Percentiles rank a stretch among this genome's conserved stretches.
Evolutionary conservation across 2,888 invertebrate genomes (phyloP).

Genomic region (Ecdyonurus torrentis): DNA sequence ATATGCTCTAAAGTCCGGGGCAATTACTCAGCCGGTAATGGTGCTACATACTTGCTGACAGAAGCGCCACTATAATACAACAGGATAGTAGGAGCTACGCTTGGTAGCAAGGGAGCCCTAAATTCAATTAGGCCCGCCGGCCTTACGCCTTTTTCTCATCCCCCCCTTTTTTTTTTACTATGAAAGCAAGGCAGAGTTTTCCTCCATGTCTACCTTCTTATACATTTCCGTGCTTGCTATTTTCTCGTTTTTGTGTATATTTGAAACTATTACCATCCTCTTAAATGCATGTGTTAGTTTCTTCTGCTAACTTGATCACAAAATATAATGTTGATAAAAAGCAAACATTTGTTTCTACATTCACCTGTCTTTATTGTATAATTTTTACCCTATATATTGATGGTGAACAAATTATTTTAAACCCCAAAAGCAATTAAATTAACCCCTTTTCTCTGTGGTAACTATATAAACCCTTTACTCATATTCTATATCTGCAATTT

Average conservation of each 20-base stretch:
- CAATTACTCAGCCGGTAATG: not conserved
- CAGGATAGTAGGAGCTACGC: too few relatives aligned
- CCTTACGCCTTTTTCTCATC: not conserved
- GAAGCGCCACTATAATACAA: too few relatives aligned
- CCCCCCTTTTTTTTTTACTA: not conserved
- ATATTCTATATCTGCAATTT: too few relatives aligned
- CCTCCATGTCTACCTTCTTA: too few relatives aligned
- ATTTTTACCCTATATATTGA: not conserved
- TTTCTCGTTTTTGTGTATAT: too few relatives aligned
- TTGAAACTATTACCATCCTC: too few relatives aligned
- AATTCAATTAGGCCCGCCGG: slow-evolving; percentile 3
- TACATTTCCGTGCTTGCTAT: too few relatives aligned
- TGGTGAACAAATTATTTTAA: not conserved
- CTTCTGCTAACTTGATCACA: not conserved
- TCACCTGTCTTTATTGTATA: too few relatives aligned
- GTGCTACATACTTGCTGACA: not conserved
- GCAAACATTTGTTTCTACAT: not conserved
- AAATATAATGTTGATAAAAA: too few relatives aligned
- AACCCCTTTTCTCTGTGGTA: not conserved
- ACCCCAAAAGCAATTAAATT: not conserved
- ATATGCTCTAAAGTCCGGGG: not conserved
- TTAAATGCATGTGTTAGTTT: too few relatives aligned
- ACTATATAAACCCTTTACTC: too few relatives aligned
- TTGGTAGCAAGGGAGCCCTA: not conserved
- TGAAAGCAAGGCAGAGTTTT: too few relatives aligned